Evolutionary conservation across 2,113 vertebrate species (phyloP), one percentile per base, ranked within the genome.

Genomic region (Rutilus rutilus): DNA sequence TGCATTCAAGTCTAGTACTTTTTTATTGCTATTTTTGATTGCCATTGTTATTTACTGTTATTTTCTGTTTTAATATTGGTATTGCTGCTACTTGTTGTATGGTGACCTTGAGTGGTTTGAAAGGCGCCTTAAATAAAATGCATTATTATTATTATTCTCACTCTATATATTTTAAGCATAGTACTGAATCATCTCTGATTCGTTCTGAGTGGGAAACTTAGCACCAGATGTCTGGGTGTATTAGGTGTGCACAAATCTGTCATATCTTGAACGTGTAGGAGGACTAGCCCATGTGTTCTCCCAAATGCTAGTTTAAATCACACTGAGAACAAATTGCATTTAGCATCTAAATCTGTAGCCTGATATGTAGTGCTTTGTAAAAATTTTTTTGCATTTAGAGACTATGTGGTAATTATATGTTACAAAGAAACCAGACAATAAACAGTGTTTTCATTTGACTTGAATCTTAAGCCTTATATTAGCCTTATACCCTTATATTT

Each of bases 271-370:
- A 60, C 14, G 21, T 85, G 85, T 84, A 71, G 80, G 80, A 52
- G 87, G 50, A 59, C 23, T 8, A 27, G 42, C 65, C 67, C 73
- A 85, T 85, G 79, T 85, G 76, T 85, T 87, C 84, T 62, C 60
- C 36, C 71, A 83, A 78, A 87, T 84, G 83, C 65, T 81, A 54
- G 50, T 27, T 74, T 6, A 86, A 79, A 83, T 85, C 65, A 60
- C 67, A 30, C 84, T 47, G 80, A 64, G 84, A 79, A 74, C 69
- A 75, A 57, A 65, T 80, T 65, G 30, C 71, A 71, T 64, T 45
- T 65, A 80, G 45, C 42, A 27, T 65, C 27, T 39, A 47, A 81
- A n/a, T 73, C 33, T 59, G 64, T 50, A 64, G 42, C 30, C 54
- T 33, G 39, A 54, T 80, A 73, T 57, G 23, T 27, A 78, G 67